phyloP scores from a whole-genome alignment of 2,888 invertebrate species.

The Callyntrura sp. region DNA sequence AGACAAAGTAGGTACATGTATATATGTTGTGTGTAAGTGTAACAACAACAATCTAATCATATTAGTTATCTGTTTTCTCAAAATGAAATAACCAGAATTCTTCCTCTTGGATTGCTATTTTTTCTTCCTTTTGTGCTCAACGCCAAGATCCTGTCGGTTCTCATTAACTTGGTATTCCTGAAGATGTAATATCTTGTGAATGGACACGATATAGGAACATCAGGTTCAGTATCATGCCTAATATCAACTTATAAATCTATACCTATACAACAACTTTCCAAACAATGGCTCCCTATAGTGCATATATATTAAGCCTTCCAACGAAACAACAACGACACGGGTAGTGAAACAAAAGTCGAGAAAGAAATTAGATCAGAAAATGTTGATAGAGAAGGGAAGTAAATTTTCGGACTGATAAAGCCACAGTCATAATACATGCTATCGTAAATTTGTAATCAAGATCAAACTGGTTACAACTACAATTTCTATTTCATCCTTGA shows the following conservation, averaged over 20 bases:
- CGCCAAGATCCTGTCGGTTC: slow-evolving; percentile 54
- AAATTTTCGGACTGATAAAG: slow-evolving; percentile 13
- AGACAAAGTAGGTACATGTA: too few relatives aligned
- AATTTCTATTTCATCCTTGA: not conserved
- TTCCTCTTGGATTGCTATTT: slow-evolving; percentile 31
- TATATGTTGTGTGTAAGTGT: not conserved
- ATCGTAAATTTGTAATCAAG: not conserved
- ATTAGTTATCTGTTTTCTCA: not conserved
- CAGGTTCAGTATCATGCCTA: not conserved
- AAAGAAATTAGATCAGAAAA: slow-evolving; percentile 9
- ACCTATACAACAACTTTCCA: too few relatives aligned
- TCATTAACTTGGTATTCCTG: slow-evolving; percentile 24
- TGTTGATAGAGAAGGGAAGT: slow-evolving; percentile 27
- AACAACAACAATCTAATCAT: not conserved
- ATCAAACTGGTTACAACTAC: slow-evolving; percentile 7
- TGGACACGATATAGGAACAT: not conserved
- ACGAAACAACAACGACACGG: not conserved
- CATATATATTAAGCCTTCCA: too few relatives aligned
- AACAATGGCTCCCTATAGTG: too few relatives aligned
- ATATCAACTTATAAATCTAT: too few relatives aligned
- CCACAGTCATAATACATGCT: not conserved
- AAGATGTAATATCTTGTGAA: not conserved
- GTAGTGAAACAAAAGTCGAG: slow-evolving; percentile 1
- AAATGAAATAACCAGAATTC: slow-evolving; percentile 55
- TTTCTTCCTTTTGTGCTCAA: slow-evolving; percentile 36